Evolutionary conservation across 2,113 vertebrate genomes (phyloP), one percentile per base, ranked within the genome.

Genomic region (Sorex araneus): DNA sequence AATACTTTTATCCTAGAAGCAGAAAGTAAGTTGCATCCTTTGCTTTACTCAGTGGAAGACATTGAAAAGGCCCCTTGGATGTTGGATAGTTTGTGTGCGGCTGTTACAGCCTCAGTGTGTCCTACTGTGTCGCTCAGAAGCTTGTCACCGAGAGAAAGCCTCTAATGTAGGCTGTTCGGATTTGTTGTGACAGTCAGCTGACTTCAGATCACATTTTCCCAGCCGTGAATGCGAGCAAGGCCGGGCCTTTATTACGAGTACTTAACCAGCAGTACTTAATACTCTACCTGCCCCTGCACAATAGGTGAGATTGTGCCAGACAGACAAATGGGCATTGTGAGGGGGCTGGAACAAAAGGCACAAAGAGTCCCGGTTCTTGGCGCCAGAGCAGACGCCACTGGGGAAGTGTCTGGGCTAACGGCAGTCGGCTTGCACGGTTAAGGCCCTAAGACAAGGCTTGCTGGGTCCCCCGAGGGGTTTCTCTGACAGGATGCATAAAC

Each of bases 171-270:
- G 34, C 82, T 90, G 34, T 79, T 87, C 83, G 34, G 32, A 54
- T 85, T 75, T 84, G 60, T 71, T 92, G 73, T 78, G 18, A 36
- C 93, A 78, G 16, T 94, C 90, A 93, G 74, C 60, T 73, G 88
- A 94, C 70, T 84, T 88, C 70, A 95, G 54, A 79, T 67, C 71
- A 95, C 76, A 89, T 87, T 95, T 93, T 86, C 73, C 80, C 63
- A 83, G 63, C 40, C 36, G 63, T 89, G 66, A 57, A 74, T 77
- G 93, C 90, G 57, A 75, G 40, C 45, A 84, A 79, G 73, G 50
- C 64, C 77, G 80, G 80, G 32, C 64, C 83, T 85, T 69, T 67
- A 63, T 88, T 34, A 66, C 34, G 71, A 78, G 84, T 25, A 40
- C 34, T 90, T 70, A 28, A 71, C 64, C 40, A 75, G 74, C 18